A percentile compares a stretch with the other conserved stretches of the same genome.
phyloP scores from a whole-genome alignment of 2,888 invertebrate genomes.

The Cataglyphis rosenhaueri region DNA sequence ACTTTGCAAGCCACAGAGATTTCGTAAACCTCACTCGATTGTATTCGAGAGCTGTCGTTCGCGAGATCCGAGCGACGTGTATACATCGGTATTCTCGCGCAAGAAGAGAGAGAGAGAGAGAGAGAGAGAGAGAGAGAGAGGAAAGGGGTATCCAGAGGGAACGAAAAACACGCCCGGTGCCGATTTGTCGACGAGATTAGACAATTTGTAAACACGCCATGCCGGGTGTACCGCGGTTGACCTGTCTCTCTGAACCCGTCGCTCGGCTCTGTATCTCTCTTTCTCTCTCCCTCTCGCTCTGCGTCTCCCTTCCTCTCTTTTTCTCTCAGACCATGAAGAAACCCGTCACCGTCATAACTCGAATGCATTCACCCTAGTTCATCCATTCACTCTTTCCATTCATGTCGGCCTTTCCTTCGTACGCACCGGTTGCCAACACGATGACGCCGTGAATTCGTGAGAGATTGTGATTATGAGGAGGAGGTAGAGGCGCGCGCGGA shows the following conservation, averaged over 20 bases:
- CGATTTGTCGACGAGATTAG: slow-evolving; percentile 79
- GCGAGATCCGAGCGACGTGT: slow-evolving; percentile 11
- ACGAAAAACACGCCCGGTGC: slow-evolving; percentile 67
- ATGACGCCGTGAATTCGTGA: slow-evolving; percentile 72
- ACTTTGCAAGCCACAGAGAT: not conserved
- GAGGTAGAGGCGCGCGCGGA: slow-evolving; percentile 14
- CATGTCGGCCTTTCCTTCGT: slow-evolving; percentile 71
- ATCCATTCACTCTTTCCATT: slow-evolving; percentile 77
- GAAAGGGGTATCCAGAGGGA: slow-evolving; percentile 60
- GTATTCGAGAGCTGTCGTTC: slow-evolving; percentile 34
- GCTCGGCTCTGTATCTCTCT: slow-evolving; percentile 49
- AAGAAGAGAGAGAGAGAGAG: not conserved
- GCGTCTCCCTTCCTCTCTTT: slow-evolving; percentile 25
- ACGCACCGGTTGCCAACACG: slow-evolving; percentile 62
- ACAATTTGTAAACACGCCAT: slow-evolving; percentile 82
- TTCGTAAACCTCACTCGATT: not conserved
- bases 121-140: no score
- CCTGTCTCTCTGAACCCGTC: slow-evolving; percentile 73
- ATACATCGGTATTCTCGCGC: not conserved
- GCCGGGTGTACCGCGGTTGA: slow-evolving; percentile 78
- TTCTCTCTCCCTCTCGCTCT: slow-evolving; percentile 42
- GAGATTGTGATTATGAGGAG: slow-evolving; percentile 71
- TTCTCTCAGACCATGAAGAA: slow-evolving; percentile 35
- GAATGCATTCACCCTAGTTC: slow-evolving; percentile 74
- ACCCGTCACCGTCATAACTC: slow-evolving; percentile 73